Conservation (phyloP, 2,888 invertebrate genomes). For the Hemicrepidius hirtus region DNA sequence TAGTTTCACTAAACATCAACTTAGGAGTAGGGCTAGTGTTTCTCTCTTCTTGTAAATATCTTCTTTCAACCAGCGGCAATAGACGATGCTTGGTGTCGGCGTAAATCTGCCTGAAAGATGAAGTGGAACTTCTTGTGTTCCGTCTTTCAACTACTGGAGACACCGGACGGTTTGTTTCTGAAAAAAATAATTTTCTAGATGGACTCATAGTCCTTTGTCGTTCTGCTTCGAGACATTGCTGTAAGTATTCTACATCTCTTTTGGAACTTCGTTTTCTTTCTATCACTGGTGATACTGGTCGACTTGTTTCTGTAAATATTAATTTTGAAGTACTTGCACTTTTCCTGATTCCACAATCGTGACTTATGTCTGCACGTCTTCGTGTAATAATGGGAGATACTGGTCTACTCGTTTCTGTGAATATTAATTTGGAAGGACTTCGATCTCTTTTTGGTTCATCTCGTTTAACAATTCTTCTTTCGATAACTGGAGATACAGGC, state of each 20-base stretch:
- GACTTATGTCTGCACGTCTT: not conserved
- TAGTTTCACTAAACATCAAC: constrained; percentile 31
- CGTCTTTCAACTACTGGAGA: constrained; percentile 61
- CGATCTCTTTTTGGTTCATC: not conserved
- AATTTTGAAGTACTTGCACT: constrained; percentile 35
- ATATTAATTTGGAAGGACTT: constrained; percentile 14
- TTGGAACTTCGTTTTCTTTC: constrained; percentile 36
- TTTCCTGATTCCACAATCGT: constrained; percentile 13
- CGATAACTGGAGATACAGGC: constrained; percentile 52
- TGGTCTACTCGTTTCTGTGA: constrained; percentile 44
- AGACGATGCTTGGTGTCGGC: not conserved
- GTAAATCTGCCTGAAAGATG: not conserved
- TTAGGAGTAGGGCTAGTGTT: not conserved
- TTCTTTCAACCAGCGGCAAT: constrained; percentile 14
- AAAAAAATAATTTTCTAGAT: constrained; percentile 44
- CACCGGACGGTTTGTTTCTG: constrained; percentile 58
- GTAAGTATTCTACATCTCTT: not conserved
- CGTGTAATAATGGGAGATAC: constrained; percentile 39
- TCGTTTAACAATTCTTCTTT: not conserved
- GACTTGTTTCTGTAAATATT: constrained; percentile 70
- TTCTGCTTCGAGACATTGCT: not conserved
- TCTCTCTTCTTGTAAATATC: not conserved
- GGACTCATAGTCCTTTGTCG: constrained; percentile 18
- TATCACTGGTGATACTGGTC: constrained; percentile 59
- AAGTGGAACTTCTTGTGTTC: not conserved